Evolutionary conservation across 2,113 vertebrate genomes (phyloP).

Genomic region (Nothocercus nigrocapillus): DNA sequence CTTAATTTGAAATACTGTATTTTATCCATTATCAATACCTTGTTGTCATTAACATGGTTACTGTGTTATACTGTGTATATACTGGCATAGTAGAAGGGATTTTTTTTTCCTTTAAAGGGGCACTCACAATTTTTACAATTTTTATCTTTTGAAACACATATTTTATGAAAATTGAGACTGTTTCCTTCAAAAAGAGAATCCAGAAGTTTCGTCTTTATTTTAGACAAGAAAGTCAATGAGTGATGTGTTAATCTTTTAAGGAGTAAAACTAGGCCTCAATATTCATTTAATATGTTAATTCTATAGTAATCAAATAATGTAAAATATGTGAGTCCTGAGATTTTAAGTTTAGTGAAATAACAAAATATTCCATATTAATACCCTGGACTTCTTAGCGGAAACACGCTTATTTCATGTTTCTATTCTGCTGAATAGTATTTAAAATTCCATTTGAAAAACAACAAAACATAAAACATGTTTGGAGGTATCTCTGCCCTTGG

Average conservation of each 20-base stretch:
- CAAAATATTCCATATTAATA: not conserved
- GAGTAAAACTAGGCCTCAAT: not conserved
- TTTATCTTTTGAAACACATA: not conserved
- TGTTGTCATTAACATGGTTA: not conserved
- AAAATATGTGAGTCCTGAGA: not conserved
- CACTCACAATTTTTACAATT: not conserved
- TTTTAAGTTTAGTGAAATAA: not conserved
- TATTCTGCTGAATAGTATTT: not conserved
- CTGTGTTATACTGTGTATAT: not conserved
- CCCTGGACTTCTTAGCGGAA: not conserved
- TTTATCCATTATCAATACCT: not conserved
- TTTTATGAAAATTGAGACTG: not conserved
- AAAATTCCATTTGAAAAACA: not conserved
- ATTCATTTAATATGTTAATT: not conserved
- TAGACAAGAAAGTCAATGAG: not conserved
- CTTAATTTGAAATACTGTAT: not conserved
- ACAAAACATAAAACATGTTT: not conserved
- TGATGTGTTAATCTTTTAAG: not conserved
- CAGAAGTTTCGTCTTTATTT: accelerated
- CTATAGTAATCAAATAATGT: not conserved
- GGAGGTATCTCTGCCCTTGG: not conserved
- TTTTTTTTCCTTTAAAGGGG: not conserved
- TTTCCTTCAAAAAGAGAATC: not conserved
- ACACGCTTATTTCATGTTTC: not conserved
- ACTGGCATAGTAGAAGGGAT: not conserved